Base-by-base conservation (phyloP, 2,113 vertebrate species). In the Psephotus haematonotus region DNA sequence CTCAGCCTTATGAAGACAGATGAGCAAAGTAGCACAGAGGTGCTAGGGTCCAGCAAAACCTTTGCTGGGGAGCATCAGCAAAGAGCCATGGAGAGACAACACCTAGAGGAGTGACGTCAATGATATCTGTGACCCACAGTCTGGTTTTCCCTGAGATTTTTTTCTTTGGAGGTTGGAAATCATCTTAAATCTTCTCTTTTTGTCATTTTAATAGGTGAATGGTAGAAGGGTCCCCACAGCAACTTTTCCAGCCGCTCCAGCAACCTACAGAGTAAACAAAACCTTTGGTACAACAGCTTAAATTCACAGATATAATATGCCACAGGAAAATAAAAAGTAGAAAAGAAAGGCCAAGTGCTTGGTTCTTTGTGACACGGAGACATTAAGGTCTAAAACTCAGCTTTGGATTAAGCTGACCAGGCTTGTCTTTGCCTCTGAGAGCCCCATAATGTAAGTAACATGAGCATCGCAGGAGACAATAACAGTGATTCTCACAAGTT, bases 341-440 rank as follows among this genome's bases (percentile, higher is more conserved):
- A 70, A 39, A 29, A 7, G 9, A 37, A 57, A 31, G 7, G 6
- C 4, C 47, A 35, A 65, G 11, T 6, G 6, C 27, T 53, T 29
- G 11, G 24, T 9, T 92, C 37, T 28, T 68, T 41, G 7, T 1
- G 11, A n/a, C 15, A 22, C 2, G 8, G 29, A 80, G 33, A 3
- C 6, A 29, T 13, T 43, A 72, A 47, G 17, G 8, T 49, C 33
- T 33, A 39, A 74, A 84, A 19, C 17, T 5, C 63, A 46, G 10
- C 7, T 79, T 17, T 28, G 28, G 25, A 31, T 10, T 3, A 50
- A 68, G 27, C 29, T 19, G 2, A 3, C 7, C 1, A 0, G 18
- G 13, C 20, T 62, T 71, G 5, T 44, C 39, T 41, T 77, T 74
- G 39, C 44, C 5, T 1, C 70, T 71, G 55, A 27, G 53, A 81